phyloP scores from a whole-genome alignment of 2,113 vertebrate species.

The Corythoichthys haematopterus region DNA sequence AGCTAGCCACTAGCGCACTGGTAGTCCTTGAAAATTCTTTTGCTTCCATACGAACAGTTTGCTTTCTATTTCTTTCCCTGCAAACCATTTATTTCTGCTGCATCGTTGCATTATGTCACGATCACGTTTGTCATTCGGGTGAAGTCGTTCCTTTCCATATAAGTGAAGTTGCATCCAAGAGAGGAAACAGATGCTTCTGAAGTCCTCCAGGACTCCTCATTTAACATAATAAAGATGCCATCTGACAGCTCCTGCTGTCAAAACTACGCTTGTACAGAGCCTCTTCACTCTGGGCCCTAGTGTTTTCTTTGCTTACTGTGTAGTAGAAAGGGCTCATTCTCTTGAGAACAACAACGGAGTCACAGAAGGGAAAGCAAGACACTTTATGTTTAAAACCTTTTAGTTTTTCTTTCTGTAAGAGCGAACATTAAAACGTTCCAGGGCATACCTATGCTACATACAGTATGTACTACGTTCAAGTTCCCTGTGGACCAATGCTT shows the following conservation, averaged over 20 bases:
- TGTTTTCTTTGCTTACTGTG: slow-evolving; percentile 43
- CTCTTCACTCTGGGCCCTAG: slow-evolving; percentile 37
- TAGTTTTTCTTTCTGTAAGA: slow-evolving; percentile 8
- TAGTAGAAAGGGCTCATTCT: slow-evolving; percentile 23
- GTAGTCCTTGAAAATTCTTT: neutral
- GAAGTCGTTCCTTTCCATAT: slow-evolving; percentile 38
- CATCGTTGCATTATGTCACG: slow-evolving; percentile 25
- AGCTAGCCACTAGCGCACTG: no score
- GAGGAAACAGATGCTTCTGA: slow-evolving; percentile 56
- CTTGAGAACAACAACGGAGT: slow-evolving; percentile 22
- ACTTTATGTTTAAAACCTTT: slow-evolving; percentile 27
- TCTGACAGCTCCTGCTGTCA: slow-evolving; percentile 66
- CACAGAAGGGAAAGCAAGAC: slow-evolving; percentile 17
- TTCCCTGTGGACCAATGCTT: slow-evolving; percentile 7
- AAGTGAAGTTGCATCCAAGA: slow-evolving; percentile 37
- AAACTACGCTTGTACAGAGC: slow-evolving; percentile 42
- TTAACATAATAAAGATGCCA: slow-evolving; percentile 64
- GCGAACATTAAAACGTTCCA: slow-evolving; percentile 6
- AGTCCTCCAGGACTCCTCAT: slow-evolving; percentile 53
- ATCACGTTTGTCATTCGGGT: slow-evolving; percentile 32
- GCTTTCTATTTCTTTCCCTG: neutral
- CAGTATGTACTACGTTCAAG: neutral
- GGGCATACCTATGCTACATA: neutral
- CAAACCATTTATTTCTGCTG: slow-evolving; percentile 12
- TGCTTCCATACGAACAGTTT: neutral